A percentile compares a stretch with the other conserved stretches of the same genome.
These are phyloP conservation scores for Euplagia quadripunctaria DNA, from an alignment of 2,888 invertebrate genomes.

Conservation along the genomic window DNA sequence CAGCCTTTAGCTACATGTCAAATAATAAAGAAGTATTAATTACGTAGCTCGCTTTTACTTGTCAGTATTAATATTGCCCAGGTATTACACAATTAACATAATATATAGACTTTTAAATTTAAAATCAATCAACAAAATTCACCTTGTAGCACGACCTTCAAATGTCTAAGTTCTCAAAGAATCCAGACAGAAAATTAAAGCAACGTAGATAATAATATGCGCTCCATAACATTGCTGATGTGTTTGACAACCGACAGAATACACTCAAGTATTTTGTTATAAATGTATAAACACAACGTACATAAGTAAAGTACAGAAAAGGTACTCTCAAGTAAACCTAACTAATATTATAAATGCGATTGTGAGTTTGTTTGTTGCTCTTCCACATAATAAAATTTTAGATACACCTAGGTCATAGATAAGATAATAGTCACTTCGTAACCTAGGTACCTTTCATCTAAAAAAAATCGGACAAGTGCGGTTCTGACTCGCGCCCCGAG, in stretches of 20 bases:
- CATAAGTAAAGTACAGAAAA: not conserved
- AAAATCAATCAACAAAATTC: not conserved
- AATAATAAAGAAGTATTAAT: no score
- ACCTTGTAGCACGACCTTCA: not conserved
- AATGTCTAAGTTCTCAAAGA: not conserved
- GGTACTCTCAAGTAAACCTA: not conserved
- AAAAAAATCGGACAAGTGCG: no score
- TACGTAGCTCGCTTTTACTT: no score
- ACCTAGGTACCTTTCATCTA: no score
- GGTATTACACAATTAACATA: no score
- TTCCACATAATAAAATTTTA: not conserved
- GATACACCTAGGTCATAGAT: no score
- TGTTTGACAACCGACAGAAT: not conserved
- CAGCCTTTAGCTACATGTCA: no score
- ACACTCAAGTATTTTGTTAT: not conserved
- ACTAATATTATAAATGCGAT: not conserved
- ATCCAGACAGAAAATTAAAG: slow-evolving; percentile 13
- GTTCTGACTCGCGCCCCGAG: no score
- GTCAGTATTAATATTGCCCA: no score
- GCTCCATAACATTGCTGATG: slow-evolving; percentile 6
- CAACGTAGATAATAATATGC: slow-evolving; percentile 1
- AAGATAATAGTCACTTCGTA: no score
- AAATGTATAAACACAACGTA: not conserved
- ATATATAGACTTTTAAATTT: not conserved
- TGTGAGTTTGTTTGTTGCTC: not conserved